These are phyloP conservation scores for Nephrotoma appendiculata DNA, from an alignment of 2,888 invertebrate species.

Conservation along the genomic window DNA sequence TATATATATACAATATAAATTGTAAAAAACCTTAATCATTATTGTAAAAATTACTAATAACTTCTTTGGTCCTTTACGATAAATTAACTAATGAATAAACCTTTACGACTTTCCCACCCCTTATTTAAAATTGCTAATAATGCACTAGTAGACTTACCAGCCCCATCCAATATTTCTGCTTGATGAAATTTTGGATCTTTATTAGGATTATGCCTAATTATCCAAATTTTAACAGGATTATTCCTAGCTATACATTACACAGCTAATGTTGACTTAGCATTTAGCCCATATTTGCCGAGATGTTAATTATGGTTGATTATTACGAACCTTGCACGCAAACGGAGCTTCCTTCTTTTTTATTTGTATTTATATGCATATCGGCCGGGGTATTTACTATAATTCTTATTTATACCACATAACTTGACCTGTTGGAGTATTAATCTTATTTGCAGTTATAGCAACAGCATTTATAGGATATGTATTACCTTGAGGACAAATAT, in stretches of 20 bases:
- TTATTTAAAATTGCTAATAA: conserved; percentile 42
- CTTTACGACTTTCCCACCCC: conserved; percentile 34
- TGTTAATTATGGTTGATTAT: conserved; percentile 36
- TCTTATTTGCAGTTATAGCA: too few relatives aligned
- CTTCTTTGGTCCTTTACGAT: conserved; percentile 38
- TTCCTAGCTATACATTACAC: conserved; percentile 57
- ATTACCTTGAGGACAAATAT: too few relatives aligned
- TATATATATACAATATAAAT: too few relatives aligned
- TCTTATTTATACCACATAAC: too few relatives aligned
- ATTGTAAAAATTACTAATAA: conserved; percentile 43
- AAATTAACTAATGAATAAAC: conserved; percentile 35
- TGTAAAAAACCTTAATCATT: conserved; percentile 40
- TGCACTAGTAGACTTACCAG: conserved; percentile 42
- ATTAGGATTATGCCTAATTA: conserved; percentile 44
- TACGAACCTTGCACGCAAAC: conserved; percentile 52
- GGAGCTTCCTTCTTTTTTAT: conserved; percentile 41
- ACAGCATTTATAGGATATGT: too few relatives aligned
- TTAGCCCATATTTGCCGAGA: conserved; percentile 55
- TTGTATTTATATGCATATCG: too few relatives aligned
- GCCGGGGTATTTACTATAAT: too few relatives aligned
- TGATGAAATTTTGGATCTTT: conserved; percentile 59
- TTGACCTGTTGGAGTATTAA: too few relatives aligned
- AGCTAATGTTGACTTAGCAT: conserved; percentile 45
- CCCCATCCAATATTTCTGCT: conserved; percentile 43
- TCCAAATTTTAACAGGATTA: conserved; percentile 52